phyloP scores from a whole-genome alignment of 2,113 vertebrate species.

The Serinus canaria region DNA sequence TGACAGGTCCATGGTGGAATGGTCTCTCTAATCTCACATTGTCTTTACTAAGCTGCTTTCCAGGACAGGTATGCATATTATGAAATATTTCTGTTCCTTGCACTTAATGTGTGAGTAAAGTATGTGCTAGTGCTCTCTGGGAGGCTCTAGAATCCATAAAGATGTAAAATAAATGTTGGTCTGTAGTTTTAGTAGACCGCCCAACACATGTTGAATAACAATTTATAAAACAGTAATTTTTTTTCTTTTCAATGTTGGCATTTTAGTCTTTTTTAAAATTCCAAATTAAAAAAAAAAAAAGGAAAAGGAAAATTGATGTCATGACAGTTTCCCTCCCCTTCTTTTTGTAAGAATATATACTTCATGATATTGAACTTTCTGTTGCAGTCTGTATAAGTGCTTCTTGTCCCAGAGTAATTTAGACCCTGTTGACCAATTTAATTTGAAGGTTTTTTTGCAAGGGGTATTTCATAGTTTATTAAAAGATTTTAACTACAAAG shows the following conservation, averaged over 20 bases:
- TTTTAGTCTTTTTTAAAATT: not conserved
- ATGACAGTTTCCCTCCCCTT: accelerated
- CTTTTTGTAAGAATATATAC: not conserved
- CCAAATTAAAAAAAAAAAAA: not conserved
- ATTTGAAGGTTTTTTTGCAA: not conserved
- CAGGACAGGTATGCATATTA: not conserved
- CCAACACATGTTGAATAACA: not conserved
- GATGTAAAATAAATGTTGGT: not conserved
- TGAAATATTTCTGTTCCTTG: conserved; percentile 24
- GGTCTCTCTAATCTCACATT: not conserved
- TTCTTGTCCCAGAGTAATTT: not conserved
- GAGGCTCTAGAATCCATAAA: not conserved
- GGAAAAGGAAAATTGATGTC: not conserved
- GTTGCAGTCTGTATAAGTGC: not conserved
- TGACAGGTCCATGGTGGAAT: conserved; percentile 28
- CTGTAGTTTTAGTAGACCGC: not conserved
- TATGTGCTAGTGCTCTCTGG: not conserved
- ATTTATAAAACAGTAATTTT: not conserved
- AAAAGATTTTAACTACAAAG: not conserved
- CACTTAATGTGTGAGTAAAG: not conserved
- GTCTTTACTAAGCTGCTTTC: conserved; percentile 14
- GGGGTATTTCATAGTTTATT: not conserved
- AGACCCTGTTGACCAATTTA: not conserved
- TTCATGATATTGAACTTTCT: not conserved
- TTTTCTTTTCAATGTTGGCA: not conserved